Evolutionary conservation across 1,140 invertebrate species (phyloP).

Genomic region (Proctacanthus coquilletti): DNA sequence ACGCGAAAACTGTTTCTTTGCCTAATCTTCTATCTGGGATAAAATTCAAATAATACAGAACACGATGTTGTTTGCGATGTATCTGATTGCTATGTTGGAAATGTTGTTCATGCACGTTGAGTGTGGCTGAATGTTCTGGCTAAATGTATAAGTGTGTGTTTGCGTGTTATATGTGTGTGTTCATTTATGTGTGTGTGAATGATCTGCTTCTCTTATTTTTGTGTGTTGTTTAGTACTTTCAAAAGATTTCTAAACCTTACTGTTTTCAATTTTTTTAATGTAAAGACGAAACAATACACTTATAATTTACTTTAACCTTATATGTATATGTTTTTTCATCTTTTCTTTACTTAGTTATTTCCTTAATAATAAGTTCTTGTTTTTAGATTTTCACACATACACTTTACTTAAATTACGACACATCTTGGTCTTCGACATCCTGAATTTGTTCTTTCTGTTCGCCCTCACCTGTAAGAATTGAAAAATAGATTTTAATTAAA

Average conservation of each 20-base stretch:
- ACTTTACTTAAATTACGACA: conserved; percentile 58
- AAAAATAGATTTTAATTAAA: conserved; percentile 3
- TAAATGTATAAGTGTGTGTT: not conserved
- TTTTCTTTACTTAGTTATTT: conserved; percentile 2
- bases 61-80: no score
- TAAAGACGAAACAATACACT: conserved; percentile 5
- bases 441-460: conserved; percentile 78
- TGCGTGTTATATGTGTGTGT: not conserved
- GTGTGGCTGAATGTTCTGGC: no score
- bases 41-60: no score
- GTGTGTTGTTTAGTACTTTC: not conserved
- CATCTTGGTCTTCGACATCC: conserved; percentile 85
- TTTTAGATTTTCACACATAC: conserved; percentile 1
- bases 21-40: no score
- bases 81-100: no score
- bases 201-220: not conserved
- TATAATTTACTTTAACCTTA: conserved; percentile 4
- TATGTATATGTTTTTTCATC: conserved; percentile 2
- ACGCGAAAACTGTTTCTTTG: no score
- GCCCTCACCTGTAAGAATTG: conserved; percentile 50
- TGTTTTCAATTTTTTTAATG: conserved; percentile 1
- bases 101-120: no score
- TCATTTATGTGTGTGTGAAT: not conserved
- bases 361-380: not conserved
- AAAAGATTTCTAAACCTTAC: not conserved